Evolutionary conservation across 2,113 vertebrate species (phyloP).

Genomic region (Macroglossus sobrinus): DNA sequence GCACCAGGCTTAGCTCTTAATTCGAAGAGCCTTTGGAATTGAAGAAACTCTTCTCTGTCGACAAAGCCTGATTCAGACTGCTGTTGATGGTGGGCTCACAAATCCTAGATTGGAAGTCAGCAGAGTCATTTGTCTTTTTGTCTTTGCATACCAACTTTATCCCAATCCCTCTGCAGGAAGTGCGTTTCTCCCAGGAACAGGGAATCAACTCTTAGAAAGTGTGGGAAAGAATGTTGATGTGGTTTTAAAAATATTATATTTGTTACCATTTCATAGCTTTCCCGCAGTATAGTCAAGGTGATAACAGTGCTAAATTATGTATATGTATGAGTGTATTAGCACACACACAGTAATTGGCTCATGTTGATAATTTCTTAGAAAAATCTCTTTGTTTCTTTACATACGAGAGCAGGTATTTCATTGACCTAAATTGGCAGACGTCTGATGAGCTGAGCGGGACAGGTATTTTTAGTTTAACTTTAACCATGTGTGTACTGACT

Average conservation of each 20-base stretch:
- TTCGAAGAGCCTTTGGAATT: background rate
- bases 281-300: background rate
- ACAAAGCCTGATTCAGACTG: background rate
- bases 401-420: background rate
- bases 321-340: background rate
- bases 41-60: background rate
- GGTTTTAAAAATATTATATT: background rate
- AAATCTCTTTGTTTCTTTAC: background rate
- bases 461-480: background rate
- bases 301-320: accelerated
- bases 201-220: background rate
- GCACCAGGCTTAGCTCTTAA: background rate
- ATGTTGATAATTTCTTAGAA: background rate
- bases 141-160: background rate
- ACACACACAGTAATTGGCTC: background rate
- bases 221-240: background rate
- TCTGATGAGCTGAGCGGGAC: background rate
- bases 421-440: background rate
- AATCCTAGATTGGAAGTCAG: background rate
- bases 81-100: background rate
- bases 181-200: background rate
- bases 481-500: background rate
- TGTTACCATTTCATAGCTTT: background rate
- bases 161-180: background rate
- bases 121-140: background rate